Base-by-base conservation (phyloP, 2,888 invertebrate genomes). In the Argynnis bischoffii region DNA sequence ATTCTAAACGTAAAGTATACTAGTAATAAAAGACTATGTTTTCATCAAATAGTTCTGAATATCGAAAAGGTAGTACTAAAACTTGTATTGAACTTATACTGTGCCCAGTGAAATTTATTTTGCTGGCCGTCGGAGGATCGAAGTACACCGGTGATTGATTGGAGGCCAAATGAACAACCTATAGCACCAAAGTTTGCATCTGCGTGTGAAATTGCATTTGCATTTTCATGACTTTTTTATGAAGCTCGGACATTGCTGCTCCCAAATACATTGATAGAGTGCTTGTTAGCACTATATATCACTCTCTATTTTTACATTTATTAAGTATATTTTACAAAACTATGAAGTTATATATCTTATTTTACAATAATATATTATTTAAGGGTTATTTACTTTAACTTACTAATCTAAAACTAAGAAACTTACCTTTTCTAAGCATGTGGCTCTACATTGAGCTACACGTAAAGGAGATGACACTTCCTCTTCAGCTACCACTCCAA, bases 371-470 rank as follows among this genome's bases (percentile, higher is more conserved):
- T 21, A 57, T 47, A 8, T 47, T 15, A 15, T 6, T 21, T 4
- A n/a, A 18, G 14, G 6, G 1, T 21, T 21, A 46, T 1, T 57
- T 57, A 16, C 21, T 35, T 26, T 26, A 26, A 5, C 26, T 26
- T 15, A 50, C 6, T 35, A 31, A 2, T 35, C 6, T 14, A 18
- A 6, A 47, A 6, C 18, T 21, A 15, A n/a, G 6, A 35, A 21
- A 59, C 73, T 82, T 92, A 95, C 95, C 95, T 94, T 95, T 93
- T 95, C 94, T 80, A 95, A 93, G 87, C 95, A 95, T 76, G 95
- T 95, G 75, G 95, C 95, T 86, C 95, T 90, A 86, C 95, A 95
- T 79, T 95, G 95, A 77, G 95, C 95, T 76, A 95, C 95, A 80
- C 95, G 93, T 75, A 95, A 87, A 69, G 95, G 95, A 78, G 95